These are phyloP conservation scores for Orthonychiurus folsomi DNA, from an alignment of 2,888 invertebrate species.

Conservation along the genomic window DNA sequence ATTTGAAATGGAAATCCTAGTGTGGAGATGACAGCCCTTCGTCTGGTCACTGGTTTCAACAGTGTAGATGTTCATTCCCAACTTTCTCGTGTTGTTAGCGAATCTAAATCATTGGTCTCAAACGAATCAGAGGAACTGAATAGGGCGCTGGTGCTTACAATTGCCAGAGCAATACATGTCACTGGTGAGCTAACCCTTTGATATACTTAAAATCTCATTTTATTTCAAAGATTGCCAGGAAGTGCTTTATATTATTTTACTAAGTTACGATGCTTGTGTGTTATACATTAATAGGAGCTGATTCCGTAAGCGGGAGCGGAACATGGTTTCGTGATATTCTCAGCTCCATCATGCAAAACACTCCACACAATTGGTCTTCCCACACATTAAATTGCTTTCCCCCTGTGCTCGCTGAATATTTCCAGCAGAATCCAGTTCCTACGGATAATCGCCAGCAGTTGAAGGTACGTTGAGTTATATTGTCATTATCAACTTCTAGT, in stretches of 20 bases:
- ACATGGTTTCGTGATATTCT: conserved; percentile 85
- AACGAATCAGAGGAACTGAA: conserved; percentile 93
- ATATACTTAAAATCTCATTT: conserved; percentile 1
- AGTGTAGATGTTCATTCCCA: conserved; percentile 91
- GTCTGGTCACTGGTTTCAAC: conserved; percentile 80
- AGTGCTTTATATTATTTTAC: neutral
- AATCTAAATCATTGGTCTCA: conserved; percentile 82
- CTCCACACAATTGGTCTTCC: conserved; percentile 90
- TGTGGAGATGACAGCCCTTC: conserved; percentile 78
- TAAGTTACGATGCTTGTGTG: conserved; percentile 3
- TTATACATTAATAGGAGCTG: no score
- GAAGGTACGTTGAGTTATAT: conserved; percentile 48
- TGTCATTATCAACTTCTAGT: no score
- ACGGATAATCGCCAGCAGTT: conserved; percentile 84
- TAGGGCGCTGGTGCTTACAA: conserved; percentile 79
- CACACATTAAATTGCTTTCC: conserved; percentile 90
- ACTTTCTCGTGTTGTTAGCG: conserved; percentile 79
- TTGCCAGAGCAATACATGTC: conserved; percentile 88
- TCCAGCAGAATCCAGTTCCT: conserved; percentile 70
- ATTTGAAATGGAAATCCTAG: conserved; percentile 48
- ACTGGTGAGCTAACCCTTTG: conserved; percentile 53
- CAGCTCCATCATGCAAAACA: conserved; percentile 81
- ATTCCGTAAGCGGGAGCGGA: conserved; percentile 44
- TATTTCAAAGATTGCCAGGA: neutral
- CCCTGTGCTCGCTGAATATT: conserved; percentile 77